Percentiles rank a stretch among this genome's conserved stretches.
Evolutionary conservation across 2,888 invertebrate genomes (phyloP).

Genomic region (Atrina japonica): DNA sequence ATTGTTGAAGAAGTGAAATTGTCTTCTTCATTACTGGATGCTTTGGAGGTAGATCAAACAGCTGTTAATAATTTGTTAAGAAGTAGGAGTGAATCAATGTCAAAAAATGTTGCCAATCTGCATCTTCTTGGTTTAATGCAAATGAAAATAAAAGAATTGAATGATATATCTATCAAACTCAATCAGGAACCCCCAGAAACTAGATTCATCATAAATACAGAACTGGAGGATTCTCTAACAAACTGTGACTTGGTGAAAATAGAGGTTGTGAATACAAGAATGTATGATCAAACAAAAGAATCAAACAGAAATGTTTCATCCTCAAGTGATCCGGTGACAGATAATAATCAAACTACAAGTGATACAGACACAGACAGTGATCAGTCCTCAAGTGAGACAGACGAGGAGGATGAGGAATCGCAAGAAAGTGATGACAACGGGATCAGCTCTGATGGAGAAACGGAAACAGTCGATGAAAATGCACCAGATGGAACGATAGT

Average conservation of each 20-base stretch:
- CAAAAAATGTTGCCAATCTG: background rate
- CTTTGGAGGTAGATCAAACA: background rate
- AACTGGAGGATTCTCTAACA: slow-evolving; percentile 21
- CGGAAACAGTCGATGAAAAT: slow-evolving; percentile 3
- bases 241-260: slow-evolving; percentile 16
- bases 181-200: slow-evolving; percentile 14
- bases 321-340: no score
- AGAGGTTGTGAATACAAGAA: slow-evolving; percentile 23
- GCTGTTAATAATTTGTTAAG: background rate
- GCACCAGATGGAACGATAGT: background rate
- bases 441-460: background rate
- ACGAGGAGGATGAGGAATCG: no score
- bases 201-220: slow-evolving; percentile 24
- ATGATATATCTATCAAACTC: background rate
- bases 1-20: slow-evolving; percentile 11
- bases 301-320: background rate
- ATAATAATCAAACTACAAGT: no score
- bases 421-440: no score
- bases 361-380: no score
- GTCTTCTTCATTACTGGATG: slow-evolving; percentile 11
- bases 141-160: background rate
- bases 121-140: background rate
- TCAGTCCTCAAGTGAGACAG: no score
- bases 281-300: slow-evolving; percentile 12
- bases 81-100: background rate